phyloP scores from a whole-genome alignment of 2,113 vertebrate genomes.

The Syrrhaptes paradoxus region DNA sequence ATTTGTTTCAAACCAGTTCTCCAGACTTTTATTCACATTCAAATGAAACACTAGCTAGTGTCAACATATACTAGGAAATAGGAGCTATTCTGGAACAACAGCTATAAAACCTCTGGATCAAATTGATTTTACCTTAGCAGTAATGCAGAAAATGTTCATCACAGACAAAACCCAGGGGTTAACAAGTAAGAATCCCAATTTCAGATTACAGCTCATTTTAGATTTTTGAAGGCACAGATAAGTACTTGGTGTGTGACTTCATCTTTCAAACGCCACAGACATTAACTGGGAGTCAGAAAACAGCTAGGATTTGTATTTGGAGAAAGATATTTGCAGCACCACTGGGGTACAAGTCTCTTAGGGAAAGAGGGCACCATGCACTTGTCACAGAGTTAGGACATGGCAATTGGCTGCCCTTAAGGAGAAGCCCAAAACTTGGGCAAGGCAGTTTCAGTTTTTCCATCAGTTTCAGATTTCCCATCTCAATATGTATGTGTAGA shows the following conservation, averaged over 20 bases:
- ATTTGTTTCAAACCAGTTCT: background rate
- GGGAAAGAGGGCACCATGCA: background rate
- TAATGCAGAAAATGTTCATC: background rate
- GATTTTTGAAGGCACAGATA: background rate
- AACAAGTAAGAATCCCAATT: background rate
- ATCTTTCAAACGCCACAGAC: background rate
- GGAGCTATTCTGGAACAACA: background rate
- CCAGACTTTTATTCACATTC: background rate
- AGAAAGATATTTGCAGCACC: background rate
- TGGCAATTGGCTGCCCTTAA: background rate
- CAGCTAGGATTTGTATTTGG: background rate
- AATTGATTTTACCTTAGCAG: background rate
- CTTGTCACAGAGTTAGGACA: background rate
- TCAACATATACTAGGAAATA: background rate
- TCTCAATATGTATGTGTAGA: background rate
- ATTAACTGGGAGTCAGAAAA: background rate
- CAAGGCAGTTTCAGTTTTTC: background rate
- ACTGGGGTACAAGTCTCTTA: rapidly evolving
- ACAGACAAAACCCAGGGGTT: background rate
- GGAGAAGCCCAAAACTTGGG: background rate
- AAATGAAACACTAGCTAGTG: background rate
- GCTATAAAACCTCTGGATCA: background rate
- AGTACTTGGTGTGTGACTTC: background rate
- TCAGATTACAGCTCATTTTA: background rate
- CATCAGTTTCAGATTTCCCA: background rate